Evolutionary conservation across 2,888 invertebrate species (phyloP), one percentile per base, ranked within the genome.

Genomic region (Archaeoteleia sp.): DNA sequence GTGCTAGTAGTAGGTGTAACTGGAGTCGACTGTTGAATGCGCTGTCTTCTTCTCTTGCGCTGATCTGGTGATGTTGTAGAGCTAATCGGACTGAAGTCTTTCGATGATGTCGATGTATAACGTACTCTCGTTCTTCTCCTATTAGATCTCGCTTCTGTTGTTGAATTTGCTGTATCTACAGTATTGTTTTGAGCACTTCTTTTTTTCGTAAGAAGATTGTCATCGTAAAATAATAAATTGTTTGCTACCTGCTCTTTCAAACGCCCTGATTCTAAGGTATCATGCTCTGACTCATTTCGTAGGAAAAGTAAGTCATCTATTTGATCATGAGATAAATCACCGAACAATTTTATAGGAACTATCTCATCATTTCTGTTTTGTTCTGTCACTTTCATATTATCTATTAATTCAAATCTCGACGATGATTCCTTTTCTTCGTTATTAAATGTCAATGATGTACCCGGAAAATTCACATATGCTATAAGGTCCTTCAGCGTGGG

Each of bases 401-500:
- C 20, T 20, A 5, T 20, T 2, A 20, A 20, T 20, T 5, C 3
- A 5, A 20, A 20, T 20, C 20, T 5, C 3, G 20, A 20, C 5
- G 37, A 37, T 14, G 5, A 14, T 5, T 40, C 14, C n/a, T 48
- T 54, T 15, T 43, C 9, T 2, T 20, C n/a, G 3, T 61, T 61
- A 12, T 45, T 27, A 9, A 51, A 43, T 9, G 35, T 43, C 2
- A 60, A 10, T 4, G 35, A 32, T 37, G 49, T 9, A 14, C 14
- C 12, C 58, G 23, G 66, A 57, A 7, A 9, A 13, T 67, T 72
- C 39, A 67, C 67, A 67, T 61, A 73, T 71, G 76, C 76, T 49
- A 82, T 68, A 55, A 82, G 71, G 55, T 83, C 80, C 81, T 78
- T 83, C 62, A 83, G 76, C 45, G 82, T 83, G 51, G 83, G 82